A percentile compares a stretch with the other conserved stretches of the same genome.
Conservation (phyloP, 2,113 vertebrate species). For the Thermophis baileyi region DNA sequence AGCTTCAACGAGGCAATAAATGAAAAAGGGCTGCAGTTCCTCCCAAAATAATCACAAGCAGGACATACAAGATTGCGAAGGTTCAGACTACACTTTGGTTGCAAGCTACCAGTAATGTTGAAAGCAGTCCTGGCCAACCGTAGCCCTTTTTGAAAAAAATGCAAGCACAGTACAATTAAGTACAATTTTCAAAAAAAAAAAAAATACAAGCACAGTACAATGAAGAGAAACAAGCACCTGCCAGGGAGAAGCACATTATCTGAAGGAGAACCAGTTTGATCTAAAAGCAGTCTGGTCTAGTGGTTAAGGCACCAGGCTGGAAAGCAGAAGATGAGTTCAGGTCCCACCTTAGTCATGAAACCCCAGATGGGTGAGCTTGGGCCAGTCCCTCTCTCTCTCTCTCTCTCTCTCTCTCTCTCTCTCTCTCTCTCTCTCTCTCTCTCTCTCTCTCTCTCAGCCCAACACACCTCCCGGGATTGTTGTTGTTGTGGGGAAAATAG, state of each 20-base stretch:
- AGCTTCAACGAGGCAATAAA: conserved; percentile 64
- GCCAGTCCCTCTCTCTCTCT: not conserved
- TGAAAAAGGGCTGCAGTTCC: conserved; percentile 45
- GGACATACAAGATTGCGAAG: conserved; percentile 42
- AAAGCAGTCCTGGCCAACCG: conserved; percentile 51
- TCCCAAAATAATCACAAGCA: conserved; percentile 59
- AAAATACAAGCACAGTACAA: conserved; percentile 61
- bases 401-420: not conserved
- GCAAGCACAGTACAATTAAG: conserved; percentile 62
- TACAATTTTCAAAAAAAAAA: conserved; percentile 5
- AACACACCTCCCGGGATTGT: not conserved
- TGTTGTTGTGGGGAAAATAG: not conserved
- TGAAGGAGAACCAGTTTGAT: conserved; percentile 41
- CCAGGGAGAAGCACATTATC: conserved; percentile 51
- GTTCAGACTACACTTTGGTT: conserved; percentile 52
- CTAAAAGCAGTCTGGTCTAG: not conserved
- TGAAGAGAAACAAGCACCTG: conserved; percentile 59
- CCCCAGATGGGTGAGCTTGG: not conserved
- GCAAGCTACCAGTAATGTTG: conserved; percentile 54
- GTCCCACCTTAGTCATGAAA: not conserved
- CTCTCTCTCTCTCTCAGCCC: too few relatives aligned
- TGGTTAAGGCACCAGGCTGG: not conserved
- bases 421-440: not conserved
- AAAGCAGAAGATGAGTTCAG: not conserved
- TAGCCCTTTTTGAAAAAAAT: conserved; percentile 59